Evolutionary conservation across 2,113 vertebrate species (phyloP), one percentile per base, ranked within the genome.

Genomic region (Pseudois nayaur): DNA sequence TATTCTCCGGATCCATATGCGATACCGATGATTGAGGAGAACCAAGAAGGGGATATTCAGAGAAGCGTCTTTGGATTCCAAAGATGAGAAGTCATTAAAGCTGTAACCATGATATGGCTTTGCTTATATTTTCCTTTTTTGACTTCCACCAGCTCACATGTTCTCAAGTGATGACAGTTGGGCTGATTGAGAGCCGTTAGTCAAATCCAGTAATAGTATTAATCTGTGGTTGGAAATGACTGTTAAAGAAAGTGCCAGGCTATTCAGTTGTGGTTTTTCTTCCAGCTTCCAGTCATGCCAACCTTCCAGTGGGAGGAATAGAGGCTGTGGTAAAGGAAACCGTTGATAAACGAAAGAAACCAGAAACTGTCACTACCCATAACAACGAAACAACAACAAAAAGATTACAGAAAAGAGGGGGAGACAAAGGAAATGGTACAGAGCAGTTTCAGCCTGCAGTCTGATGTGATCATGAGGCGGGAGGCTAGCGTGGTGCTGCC

Each of bases 221-320:
- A 21, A 97, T 98, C 98, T 99, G 99, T 99, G 99, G 99, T 99
- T 98, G 98, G 98, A 98, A 98, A 98, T 98, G 98, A 98, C 98
- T 98, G 99, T 98, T 98, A 85, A 89, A 98, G 97, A 86, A 90
- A 98, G 98, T 97, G 98, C 98, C 98, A 98, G 98, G 97, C 98
- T 98, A 98, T 98, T 99, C 98, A 97, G 94, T 98, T 99, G 99
- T 99, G 99, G 99, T 99, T 99, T 99, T 98, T 94, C 98, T 98
- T 98, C 98, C 98, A 98, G 98, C 97, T 98, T 98, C 99, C 98
- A 98, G 76, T 98, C 97, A 40, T 98, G 99, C 99, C 99, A 99
- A 98, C 88, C 99, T 98, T 99, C 98, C 98, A 98, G 98, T 92
- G 59, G 97, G 98, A 98, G 98, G 98, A 98, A 98, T 98, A 98